These are phyloP conservation scores for Spicauda simplicius DNA, from an alignment of 2,888 invertebrate genomes.

Conservation along the genomic window DNA sequence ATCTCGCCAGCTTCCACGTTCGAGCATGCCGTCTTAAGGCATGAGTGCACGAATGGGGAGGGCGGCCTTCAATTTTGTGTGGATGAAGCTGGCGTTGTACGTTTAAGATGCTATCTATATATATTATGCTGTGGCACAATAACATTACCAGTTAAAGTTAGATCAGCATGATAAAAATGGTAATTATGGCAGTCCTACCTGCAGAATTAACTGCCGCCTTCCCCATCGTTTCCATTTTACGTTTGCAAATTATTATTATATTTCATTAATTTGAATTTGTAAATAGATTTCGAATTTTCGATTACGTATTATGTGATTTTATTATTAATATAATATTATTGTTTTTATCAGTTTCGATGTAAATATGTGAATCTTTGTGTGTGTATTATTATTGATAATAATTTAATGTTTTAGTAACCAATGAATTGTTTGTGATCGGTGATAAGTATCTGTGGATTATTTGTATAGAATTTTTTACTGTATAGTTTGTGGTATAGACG, in stretches of 20 bases:
- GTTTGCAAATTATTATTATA: constrained; percentile 40
- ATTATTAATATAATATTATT: constrained; percentile 54
- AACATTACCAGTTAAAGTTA: no score
- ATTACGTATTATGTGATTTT: constrained; percentile 63
- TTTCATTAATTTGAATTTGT: constrained; percentile 57
- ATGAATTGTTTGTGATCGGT: constrained; percentile 70
- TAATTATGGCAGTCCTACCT: not conserved
- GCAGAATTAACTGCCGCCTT: not conserved
- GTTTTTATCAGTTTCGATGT: constrained; percentile 57
- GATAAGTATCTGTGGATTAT: constrained; percentile 67
- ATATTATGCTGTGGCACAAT: no score
- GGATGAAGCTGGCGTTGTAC: not conserved
- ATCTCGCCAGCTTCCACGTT: constrained; percentile 27
- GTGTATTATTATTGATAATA: constrained; percentile 60
- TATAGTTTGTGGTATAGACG: constrained; percentile 70
- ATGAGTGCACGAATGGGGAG: not conserved
- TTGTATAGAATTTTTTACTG: constrained; percentile 74
- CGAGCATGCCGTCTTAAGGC: constrained; percentile 37
- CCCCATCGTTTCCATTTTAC: constrained; percentile 34
- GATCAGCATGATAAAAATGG: not conserved
- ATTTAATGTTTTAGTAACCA: constrained; percentile 65
- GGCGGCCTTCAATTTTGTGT: not conserved
- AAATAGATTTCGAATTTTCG: constrained; percentile 65
- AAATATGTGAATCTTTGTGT: constrained; percentile 79
- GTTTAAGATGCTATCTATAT: no score